Evolutionary conservation across 1,140 invertebrate genomes (phyloP), one percentile per base, ranked within the genome.

Genomic region (Rhopalosiphum maidis): DNA sequence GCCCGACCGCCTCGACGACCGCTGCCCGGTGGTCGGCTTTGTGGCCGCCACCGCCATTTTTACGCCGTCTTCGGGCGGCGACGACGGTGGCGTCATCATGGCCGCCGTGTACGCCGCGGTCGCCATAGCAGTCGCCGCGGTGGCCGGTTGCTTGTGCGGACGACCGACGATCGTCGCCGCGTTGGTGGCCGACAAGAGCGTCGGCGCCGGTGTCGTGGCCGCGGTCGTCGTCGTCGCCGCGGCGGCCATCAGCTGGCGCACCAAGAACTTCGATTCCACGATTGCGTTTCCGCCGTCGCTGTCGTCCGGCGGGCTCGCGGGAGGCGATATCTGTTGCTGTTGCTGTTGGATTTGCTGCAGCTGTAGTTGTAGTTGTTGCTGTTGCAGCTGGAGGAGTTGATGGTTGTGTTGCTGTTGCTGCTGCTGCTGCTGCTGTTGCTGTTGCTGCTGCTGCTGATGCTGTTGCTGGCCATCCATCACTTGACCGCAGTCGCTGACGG

Each of bases 241-340:
- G 7, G 3, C 41, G n/a, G 48, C 30, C 88, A 41, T 23, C 88
- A 60, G 35, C 23, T 35, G 51, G 8, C 23, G 88, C 35, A 15
- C 37, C 48, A 90, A 60, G 35, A 41, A 30, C 54, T 23, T 35
- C 18, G 87, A 51, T 8, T n/a, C 43, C 46, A 4, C 15, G 43
- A 88, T 35, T 0, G 48, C 87, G 87, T 35, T 46, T 11, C 85
- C 25, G 23, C 18, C 46, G 46, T 41, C 46, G 87, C 46, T 35
- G 46, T 51, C 87, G 87, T 51, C 48, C n/a, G 87, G 87, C 2
- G 87, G 87, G 30, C 87, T 88, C 2, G 87, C 87, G 9, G 87
- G 87, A 21, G 87, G 87, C 6, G 87, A 88, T 48, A 88, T 88
- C 30, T 88, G 51, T 43, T 60, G 54, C 54, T 90, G 89, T 18